Conservation (phyloP, 1,140 invertebrate genomes). For the Drosophila repletoides region DNA sequence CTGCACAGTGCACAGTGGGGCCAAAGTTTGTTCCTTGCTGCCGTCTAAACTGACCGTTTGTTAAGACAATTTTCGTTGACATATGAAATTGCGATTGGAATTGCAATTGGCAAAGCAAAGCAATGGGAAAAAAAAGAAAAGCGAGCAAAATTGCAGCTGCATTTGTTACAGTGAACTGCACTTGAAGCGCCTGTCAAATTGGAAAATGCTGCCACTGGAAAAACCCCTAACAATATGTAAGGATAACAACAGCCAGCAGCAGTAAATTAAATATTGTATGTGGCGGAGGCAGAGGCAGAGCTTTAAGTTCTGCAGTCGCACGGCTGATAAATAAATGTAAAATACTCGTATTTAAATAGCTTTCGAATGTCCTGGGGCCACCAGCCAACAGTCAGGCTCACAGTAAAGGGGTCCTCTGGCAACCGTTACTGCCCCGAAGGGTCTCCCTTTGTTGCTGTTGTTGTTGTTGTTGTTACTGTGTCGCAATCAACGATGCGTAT, state of each 20-base stretch:
- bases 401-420: background rate
- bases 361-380: conserved; percentile 39
- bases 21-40: conserved; percentile 37
- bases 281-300: no score
- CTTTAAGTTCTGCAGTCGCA: conserved; percentile 35
- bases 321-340: conserved; percentile 55
- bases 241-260: conserved; percentile 4
- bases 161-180: conserved; percentile 38
- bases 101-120: conserved; percentile 35
- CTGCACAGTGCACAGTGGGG: no score
- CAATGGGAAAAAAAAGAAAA: background rate
- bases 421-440: background rate
- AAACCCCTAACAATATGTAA: conserved; percentile 20
- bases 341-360: conserved; percentile 75
- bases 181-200: conserved; percentile 41
- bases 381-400: conserved; percentile 4
- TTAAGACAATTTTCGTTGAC: conserved; percentile 73
- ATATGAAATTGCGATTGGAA: conserved; percentile 66
- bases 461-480: conserved; percentile 10
- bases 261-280: conserved; percentile 42
- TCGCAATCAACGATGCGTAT: conserved; percentile 78
- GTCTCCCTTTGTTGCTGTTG: background rate
- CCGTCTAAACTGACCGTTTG: conserved; percentile 36
- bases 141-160: conserved; percentile 13
- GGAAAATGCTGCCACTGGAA: conserved; percentile 2